These are phyloP conservation scores for Tiphia femorata DNA, from an alignment of 2,888 invertebrate species.

Conservation along the genomic window DNA sequence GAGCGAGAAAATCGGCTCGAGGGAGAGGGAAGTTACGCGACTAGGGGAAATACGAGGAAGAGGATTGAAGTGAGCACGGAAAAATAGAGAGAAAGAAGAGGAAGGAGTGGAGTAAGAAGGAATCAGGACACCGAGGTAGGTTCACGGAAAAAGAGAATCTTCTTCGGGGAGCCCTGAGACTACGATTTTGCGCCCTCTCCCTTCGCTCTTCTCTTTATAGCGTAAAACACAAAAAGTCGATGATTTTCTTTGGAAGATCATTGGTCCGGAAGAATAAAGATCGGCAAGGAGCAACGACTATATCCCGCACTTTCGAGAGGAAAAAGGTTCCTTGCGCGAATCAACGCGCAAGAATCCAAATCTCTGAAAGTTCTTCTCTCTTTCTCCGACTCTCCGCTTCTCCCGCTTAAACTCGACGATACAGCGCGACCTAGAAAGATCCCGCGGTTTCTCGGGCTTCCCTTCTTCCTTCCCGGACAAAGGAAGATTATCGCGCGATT, in stretches of 20 bases:
- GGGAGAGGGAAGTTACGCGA: constrained; percentile 16
- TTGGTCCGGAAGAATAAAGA: too few species aligned
- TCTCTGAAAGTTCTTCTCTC: too few species aligned
- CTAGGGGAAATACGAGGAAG: background rate
- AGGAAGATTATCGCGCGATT: constrained; percentile 33
- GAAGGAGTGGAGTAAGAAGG: constrained; percentile 12
- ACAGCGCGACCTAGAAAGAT: too few species aligned
- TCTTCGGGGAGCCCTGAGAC: too few species aligned
- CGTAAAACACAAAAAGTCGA: too few species aligned
- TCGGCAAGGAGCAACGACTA: too few species aligned
- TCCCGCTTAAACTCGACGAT: background rate
- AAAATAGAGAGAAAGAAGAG: constrained; percentile 3
- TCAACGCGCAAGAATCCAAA: too few species aligned
- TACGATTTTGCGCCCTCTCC: background rate
- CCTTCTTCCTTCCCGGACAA: constrained; percentile 20
- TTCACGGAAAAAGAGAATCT: constrained; percentile 48
- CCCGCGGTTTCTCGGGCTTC: too few species aligned
- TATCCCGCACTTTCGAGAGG: too few species aligned
- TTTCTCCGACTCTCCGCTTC: too few species aligned
- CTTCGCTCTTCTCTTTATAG: background rate
- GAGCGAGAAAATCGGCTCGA: background rate
- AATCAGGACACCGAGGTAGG: constrained; percentile 24
- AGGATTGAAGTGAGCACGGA: background rate
- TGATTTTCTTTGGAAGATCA: too few species aligned
- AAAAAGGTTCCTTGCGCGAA: too few species aligned